Base-by-base conservation (phyloP, 2,888 invertebrate genomes). In the Antheraea yamamai region DNA sequence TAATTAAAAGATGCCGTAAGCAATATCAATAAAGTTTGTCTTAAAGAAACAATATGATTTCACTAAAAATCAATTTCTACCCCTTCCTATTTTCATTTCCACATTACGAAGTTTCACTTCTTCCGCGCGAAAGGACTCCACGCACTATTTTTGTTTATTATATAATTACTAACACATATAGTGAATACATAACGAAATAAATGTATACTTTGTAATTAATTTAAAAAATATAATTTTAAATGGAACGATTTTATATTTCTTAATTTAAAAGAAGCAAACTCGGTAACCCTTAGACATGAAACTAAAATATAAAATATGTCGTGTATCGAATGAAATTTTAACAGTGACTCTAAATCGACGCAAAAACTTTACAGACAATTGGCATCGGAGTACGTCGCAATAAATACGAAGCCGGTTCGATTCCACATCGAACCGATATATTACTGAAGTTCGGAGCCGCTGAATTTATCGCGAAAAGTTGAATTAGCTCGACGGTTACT, bases 381-480 rank as follows among this genome's bases (percentile, higher is more conserved):
- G 64, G 70, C 70, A 70, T 20, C 39, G 39, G 70, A 39, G 70
- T 70, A 39, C 14, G 20, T 66, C 26, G 70, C n/a, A 70, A 70
- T 70, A 70, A 70, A 70, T 39, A 66, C 16, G 64, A 4, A 70
- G 8, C 39, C 70, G 39, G 70, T 73, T 73, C 73, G 73, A 73
- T 73, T 61, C 61, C 61, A 39, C 39, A 78, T 76, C 74, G 76
- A 47, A 73, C 74, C 78, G 77, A 80, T 81, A 81, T 79, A 81
- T 79, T 79, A 77, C 35, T 76, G 75, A 78, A 80, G 79, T 80
- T 79, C 39, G 30, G 39, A 47, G 55, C 55, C 55, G 74, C 47
- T 52, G 75, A 79, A 81, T 81, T 80, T 81, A 81, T 81, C 79
- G 78, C 74, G 39, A 20, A 75, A 80, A 81, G 78, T 81, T 80